Evolutionary conservation across 2,888 invertebrate genomes (phyloP), one percentile per base, ranked within the genome.

Genomic region (Apeira syringaria): DNA sequence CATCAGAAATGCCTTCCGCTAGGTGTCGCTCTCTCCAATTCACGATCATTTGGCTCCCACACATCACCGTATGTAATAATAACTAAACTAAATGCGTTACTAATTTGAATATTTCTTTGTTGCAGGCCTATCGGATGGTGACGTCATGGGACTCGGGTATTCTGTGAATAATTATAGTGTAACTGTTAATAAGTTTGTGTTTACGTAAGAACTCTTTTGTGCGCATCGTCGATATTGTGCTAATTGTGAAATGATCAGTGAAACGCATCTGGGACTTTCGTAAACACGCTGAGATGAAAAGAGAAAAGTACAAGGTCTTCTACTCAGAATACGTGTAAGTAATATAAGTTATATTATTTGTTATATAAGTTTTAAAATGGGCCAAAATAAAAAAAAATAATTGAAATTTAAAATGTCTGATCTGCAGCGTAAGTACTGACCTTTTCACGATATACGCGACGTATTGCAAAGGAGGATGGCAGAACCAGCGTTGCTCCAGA

Each of bases 231-330:
- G 9, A 43, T 46, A 52, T 27, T 35, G 39, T 39, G 35, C 35
- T 46, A 27, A 61, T 72, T 74, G 79, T 82, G 80, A 74, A 70
- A 83, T 78, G 77, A 71, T 68, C 73, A 70, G 79, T 81, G 76
- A 68, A 73, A 70, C 65, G 63, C 61, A 53, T 45, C 53, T 56
- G 65, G 57, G 57, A 68, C 61, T 59, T 68, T 53, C 55, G 61
- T 59, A 68, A 72, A 69, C 64, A 59, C 73, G 76, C 80, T 81
- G 88, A 86, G 77, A 89, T 88, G 88, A 87, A 88, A 88, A 89
- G 86, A 78, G 88, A 87, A 88, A 89, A 89, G 80, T 87, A 87
- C 67, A 88, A 86, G 84, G 68, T 61, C 62, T 65, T 60, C 55
- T 62, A 61, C 60, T 71, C 65, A 63, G 66, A 73, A 77, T 60